These are phyloP conservation scores for Darevskia nairensis DNA, from an alignment of 2,797 vertebrate species.

Conservation along the genomic window DNA sequence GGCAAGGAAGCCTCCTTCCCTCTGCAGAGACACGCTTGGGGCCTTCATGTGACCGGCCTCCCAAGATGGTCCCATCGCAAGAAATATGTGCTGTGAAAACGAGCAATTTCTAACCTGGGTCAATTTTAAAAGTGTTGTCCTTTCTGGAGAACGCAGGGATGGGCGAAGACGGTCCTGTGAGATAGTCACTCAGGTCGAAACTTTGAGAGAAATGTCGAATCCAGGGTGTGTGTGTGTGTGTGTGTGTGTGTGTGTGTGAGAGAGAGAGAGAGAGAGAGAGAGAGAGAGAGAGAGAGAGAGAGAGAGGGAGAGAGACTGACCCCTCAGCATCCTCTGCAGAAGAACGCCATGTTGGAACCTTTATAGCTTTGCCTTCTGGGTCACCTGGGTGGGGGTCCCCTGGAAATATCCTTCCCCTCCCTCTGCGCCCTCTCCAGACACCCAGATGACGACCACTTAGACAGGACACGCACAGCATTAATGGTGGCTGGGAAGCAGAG, in stretches of 20 bases:
- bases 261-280: no score
- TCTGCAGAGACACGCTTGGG: no score
- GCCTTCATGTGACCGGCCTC: not conserved
- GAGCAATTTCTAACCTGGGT: no score
- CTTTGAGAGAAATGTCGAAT: not conserved
- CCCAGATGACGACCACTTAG: rapidly evolving
- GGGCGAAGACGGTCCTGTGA: not conserved
- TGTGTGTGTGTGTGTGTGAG: no score
- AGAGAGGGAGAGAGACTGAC: no score
- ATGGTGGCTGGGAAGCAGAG: not conserved
- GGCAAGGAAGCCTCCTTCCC: no score
- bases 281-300: no score
- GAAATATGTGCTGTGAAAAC: not conserved
- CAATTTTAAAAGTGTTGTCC: not conserved
- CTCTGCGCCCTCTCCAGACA: no score
- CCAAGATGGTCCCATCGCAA: no score
- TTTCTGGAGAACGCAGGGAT: not conserved
- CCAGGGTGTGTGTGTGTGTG: not conserved
- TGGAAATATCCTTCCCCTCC: no score
- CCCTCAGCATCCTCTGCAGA: not conserved
- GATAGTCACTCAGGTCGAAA: not conserved
- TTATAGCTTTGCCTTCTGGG: not conserved
- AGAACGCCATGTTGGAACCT: rapidly evolving
- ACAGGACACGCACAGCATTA: rapidly evolving
- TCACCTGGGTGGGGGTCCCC: no score